Percentiles rank a stretch among this genome's conserved stretches.
Evolutionary conservation across 1,140 invertebrate genomes (phyloP).

Genomic region (Trialeurodes vaporariorum): DNA sequence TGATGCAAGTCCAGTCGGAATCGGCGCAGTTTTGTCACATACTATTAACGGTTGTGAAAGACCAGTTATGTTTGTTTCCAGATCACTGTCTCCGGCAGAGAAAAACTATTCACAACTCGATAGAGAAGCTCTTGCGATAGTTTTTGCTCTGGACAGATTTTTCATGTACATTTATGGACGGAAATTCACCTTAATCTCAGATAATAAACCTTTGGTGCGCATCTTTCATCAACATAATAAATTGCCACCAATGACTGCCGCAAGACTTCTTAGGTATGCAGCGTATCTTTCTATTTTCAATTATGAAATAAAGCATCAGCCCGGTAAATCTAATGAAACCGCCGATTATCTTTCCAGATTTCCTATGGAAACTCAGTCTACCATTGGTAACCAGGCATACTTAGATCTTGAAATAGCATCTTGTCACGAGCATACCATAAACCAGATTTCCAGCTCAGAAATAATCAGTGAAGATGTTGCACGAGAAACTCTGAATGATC

Average conservation of each 20-base stretch:
- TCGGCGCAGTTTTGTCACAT: constrained; percentile 38
- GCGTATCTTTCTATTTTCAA: too few species aligned
- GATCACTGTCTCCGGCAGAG: too few species aligned
- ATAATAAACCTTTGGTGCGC: constrained; percentile 1
- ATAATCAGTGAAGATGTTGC: constrained; percentile 7
- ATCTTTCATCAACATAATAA: constrained; percentile 24
- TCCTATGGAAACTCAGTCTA: constrained; percentile 26
- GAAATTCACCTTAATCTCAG: constrained; percentile 36
- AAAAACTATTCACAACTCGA: too few species aligned
- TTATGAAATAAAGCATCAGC: too few species aligned
- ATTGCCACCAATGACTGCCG: constrained; percentile 26
- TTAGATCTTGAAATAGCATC: background rate
- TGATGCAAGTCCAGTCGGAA: constrained; percentile 37
- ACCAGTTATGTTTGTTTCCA: too few species aligned
- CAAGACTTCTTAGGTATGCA: constrained; percentile 29
- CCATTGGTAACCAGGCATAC: constrained; percentile 6
- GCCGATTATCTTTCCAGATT: too few species aligned
- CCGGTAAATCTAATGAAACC: constrained; percentile 27
- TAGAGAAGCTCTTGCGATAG: too few species aligned
- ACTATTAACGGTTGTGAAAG: constrained; percentile 28
- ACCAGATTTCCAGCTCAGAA: background rate
- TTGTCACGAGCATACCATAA: background rate
- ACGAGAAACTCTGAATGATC: constrained; percentile 13
- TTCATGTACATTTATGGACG: constrained; percentile 33
- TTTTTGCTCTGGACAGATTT: constrained; percentile 37